Percentiles rank a stretch among this genome's conserved stretches.
Conservation (phyloP, 2,797 vertebrate genomes). For the Acipenser ruthenus region DNA sequence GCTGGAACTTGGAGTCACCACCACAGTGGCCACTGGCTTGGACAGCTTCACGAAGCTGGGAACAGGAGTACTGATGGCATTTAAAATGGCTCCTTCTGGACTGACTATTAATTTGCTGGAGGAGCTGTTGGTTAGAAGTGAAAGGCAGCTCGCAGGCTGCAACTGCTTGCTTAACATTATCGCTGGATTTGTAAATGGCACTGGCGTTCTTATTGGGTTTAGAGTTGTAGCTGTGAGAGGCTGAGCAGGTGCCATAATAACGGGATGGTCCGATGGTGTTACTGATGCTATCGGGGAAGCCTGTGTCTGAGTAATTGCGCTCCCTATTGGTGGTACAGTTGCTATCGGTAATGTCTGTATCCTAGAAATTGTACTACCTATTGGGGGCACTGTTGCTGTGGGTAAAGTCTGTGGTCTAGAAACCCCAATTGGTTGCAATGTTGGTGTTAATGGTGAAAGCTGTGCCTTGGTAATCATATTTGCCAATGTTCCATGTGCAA, state of each 20-base stretch:
- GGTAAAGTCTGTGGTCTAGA: constrained; percentile 38
- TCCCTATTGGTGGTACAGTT: constrained; percentile 58
- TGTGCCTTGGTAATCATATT: constrained; percentile 31
- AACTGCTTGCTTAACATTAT: constrained; percentile 35
- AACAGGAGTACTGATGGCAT: constrained; percentile 60
- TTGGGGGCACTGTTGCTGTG: constrained; percentile 41
- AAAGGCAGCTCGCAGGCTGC: constrained; percentile 41
- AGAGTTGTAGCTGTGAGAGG: constrained; percentile 33
- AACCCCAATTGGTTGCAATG: constrained; percentile 32
- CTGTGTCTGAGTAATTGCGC: constrained; percentile 46
- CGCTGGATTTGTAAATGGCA: constrained; percentile 24
- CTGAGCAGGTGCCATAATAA: constrained; percentile 37
- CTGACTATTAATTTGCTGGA: constrained; percentile 77
- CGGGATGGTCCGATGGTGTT: constrained; percentile 37
- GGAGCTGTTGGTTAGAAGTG: constrained; percentile 51
- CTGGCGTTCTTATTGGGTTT: constrained; percentile 26
- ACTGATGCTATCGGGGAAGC: constrained; percentile 37
- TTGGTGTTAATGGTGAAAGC: constrained; percentile 11
- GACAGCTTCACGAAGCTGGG: constrained; percentile 48
- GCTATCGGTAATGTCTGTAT: constrained; percentile 52
- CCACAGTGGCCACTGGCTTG: constrained; percentile 47
- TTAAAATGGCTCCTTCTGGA: constrained; percentile 79
- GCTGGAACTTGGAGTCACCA: constrained; percentile 52
- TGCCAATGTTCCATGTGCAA: constrained; percentile 28
- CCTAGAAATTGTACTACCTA: constrained; percentile 38